Conservation (phyloP, 2,888 invertebrate genomes). For the Cosmia trapezina region DNA sequence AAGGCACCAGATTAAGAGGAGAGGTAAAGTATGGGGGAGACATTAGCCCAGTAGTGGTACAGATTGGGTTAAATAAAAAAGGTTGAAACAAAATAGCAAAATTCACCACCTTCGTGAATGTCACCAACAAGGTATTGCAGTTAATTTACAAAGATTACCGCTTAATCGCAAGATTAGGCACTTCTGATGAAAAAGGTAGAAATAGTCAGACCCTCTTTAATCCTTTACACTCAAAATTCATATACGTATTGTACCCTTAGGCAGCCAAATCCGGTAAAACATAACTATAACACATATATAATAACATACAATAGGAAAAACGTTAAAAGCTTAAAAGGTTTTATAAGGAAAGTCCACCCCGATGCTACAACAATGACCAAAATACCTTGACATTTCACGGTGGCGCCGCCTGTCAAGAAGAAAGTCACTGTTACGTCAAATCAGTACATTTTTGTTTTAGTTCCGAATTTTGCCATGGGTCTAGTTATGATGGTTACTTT, state of each 20-base stretch:
- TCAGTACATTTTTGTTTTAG: constrained; percentile 16
- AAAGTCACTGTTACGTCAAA: constrained; percentile 10
- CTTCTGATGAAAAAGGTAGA: constrained; percentile 13
- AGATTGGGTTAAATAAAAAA: background rate
- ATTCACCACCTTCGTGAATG: background rate
- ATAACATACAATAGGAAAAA: constrained; percentile 56
- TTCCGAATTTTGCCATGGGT: constrained; percentile 3
- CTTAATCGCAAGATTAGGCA: background rate
- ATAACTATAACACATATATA: constrained; percentile 29
- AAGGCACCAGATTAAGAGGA: background rate
- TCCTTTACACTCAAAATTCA: constrained; percentile 14
- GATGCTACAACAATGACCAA: constrained; percentile 12
- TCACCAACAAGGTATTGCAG: background rate
- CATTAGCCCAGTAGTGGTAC: background rate
- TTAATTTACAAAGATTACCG: background rate
- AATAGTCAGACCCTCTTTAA: constrained; percentile 3
- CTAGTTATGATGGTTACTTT: constrained; percentile 24
- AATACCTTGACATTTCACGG: background rate
- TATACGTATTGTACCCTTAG: constrained; percentile 6
- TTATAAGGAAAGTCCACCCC: constrained; percentile 58
- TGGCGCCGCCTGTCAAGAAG: constrained; percentile 22
- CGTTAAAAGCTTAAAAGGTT: constrained; percentile 66
- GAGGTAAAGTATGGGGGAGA: background rate
- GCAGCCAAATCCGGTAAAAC: constrained; percentile 30
- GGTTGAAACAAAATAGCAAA: too few relatives aligned